Percentiles rank a stretch among this genome's conserved stretches.
These are phyloP conservation scores for Drosophila orena DNA, from an alignment of 1,140 invertebrate genomes.

Conservation along the genomic window DNA sequence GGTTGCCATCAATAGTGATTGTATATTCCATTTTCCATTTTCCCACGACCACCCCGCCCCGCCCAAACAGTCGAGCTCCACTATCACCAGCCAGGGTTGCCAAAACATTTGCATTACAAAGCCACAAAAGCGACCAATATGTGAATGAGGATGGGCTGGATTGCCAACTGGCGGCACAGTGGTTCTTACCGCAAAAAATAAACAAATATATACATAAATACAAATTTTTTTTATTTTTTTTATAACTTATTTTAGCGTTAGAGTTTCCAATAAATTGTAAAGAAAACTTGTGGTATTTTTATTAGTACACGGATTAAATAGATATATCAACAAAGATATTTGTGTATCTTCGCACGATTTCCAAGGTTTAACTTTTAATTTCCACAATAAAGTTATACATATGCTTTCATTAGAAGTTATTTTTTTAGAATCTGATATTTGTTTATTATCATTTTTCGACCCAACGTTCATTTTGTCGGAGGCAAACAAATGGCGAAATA, in stretches of 20 bases:
- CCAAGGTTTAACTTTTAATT: too few species aligned
- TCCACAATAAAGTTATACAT: too few species aligned
- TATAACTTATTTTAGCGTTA: slow-evolving; percentile 1
- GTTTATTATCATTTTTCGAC: not conserved
- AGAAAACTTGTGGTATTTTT: not conserved
- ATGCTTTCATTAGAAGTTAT: too few species aligned
- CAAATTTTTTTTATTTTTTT: slow-evolving; percentile 11
- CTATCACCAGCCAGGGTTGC: slow-evolving; percentile 16
- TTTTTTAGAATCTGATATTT: too few species aligned
- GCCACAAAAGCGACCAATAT: slow-evolving; percentile 29
- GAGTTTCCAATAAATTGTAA: slow-evolving; percentile 9
- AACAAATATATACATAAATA: not conserved
- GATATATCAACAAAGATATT: too few species aligned
- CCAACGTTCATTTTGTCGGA: slow-evolving; percentile 41
- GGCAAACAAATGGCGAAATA: slow-evolving; percentile 42
- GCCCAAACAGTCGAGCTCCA: slow-evolving; percentile 42
- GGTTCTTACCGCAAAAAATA: not conserved
- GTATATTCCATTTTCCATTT: slow-evolving; percentile 1
- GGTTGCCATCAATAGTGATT: slow-evolving; percentile 12
- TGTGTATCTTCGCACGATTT: too few species aligned
- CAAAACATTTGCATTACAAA: slow-evolving; percentile 29
- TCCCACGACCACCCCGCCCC: too few species aligned
- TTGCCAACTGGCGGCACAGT: slow-evolving; percentile 26
- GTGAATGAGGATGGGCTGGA: slow-evolving; percentile 21
- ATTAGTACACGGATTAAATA: too few species aligned